Evolutionary conservation across 1,140 invertebrate genomes (phyloP).

Genomic region (Camponotus pennsylvanicus): DNA sequence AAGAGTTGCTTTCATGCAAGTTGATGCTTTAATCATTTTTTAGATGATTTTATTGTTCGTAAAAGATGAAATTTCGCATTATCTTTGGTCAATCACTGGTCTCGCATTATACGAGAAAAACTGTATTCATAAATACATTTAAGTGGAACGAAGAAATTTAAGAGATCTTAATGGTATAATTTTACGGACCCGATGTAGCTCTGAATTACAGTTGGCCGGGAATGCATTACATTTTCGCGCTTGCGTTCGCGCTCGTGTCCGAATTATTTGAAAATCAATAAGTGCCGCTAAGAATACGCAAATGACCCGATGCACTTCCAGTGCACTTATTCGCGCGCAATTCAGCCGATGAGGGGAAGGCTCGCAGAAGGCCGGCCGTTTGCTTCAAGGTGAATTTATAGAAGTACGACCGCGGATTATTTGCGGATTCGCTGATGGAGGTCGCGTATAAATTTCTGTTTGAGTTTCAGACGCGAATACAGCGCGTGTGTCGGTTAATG

Average conservation of each 20-base stretch:
- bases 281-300: conserved; percentile 47
- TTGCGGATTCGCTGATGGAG: conserved; percentile 70
- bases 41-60: background rate
- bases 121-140: background rate
- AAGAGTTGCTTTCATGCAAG: background rate
- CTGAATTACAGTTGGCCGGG: conserved; percentile 20
- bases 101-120: conserved; percentile 17
- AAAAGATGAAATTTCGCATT: background rate
- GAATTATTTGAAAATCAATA: conserved; percentile 57
- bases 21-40: conserved; percentile 3
- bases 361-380: conserved; percentile 63
- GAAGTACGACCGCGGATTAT: conserved; percentile 72
- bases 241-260: background rate
- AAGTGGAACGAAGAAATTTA: conserved; percentile 7
- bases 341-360: conserved; percentile 45
- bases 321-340: background rate
- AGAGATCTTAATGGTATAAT: background rate
- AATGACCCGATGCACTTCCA: conserved; percentile 53
- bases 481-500: background rate
- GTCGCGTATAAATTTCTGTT: conserved; percentile 52
- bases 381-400: conserved; percentile 78
- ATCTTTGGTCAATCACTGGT: background rate
- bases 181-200: background rate
- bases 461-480: background rate
- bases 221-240: conserved; percentile 12